These are phyloP conservation scores for Campopleginae sp. DNA, from an alignment of 2,888 invertebrate genomes.

Conservation along the genomic window DNA sequence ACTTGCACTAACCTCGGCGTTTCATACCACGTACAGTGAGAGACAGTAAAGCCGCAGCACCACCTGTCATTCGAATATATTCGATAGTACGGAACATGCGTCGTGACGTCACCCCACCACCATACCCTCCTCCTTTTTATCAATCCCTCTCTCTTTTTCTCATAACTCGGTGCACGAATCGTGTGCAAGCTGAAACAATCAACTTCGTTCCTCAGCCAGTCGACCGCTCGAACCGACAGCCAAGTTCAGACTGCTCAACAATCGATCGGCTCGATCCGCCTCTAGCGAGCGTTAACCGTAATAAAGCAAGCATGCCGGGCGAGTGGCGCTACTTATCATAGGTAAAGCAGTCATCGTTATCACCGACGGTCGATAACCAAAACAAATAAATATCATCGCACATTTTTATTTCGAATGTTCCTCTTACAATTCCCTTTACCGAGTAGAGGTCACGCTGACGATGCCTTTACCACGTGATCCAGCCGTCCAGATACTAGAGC, in stretches of 20 bases:
- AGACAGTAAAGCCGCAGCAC: slow-evolving; percentile 74
- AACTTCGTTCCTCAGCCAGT: slow-evolving; percentile 40
- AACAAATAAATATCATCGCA: not conserved
- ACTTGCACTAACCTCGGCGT: slow-evolving; percentile 56
- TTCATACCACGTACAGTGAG: slow-evolving; percentile 56
- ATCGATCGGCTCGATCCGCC: not conserved
- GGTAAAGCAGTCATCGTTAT: not conserved
- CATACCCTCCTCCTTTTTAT: not conserved
- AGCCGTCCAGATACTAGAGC: slow-evolving; percentile 9
- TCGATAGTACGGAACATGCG: slow-evolving; percentile 80
- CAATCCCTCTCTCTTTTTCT: slow-evolving; percentile 13
- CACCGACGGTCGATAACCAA: not conserved
- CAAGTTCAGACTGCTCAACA: slow-evolving; percentile 53
- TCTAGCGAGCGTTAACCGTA: not conserved
- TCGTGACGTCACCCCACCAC: slow-evolving; percentile 76
- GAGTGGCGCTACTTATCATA: not conserved
- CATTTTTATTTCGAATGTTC: not conserved
- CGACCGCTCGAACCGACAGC: slow-evolving; percentile 13
- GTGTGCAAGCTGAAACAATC: slow-evolving; percentile 38
- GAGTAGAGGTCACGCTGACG: not conserved
- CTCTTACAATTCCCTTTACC: not conserved
- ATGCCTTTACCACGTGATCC: not conserved
- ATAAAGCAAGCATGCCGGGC: not conserved
- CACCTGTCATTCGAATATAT: slow-evolving; percentile 83
- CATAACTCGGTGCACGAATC: not conserved